Evolutionary conservation across 1,140 invertebrate species (phyloP), one percentile per base, ranked within the genome.

Genomic region (Drosophila carrolli): DNA sequence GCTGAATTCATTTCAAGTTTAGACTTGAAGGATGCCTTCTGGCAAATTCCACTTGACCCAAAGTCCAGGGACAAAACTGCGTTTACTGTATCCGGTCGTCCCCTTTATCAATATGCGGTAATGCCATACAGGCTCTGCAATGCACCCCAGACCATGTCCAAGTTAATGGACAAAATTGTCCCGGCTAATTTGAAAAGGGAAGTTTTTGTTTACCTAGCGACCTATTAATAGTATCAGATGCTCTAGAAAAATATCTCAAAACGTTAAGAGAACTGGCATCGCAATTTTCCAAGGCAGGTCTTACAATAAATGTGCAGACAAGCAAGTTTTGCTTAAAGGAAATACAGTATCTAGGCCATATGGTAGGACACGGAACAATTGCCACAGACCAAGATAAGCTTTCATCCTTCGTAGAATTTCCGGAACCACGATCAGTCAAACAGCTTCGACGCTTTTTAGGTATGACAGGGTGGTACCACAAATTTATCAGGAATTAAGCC

Each of bases 301-400:
- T 53, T 53, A 38, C 44, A 5, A 47, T 47, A 1, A 47, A 47
- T 27, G 44, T 47, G 0, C 44, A 47, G 44, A 53, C 38, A 50
- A 32, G 23, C 13, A 11, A 50, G 13, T 50, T 50, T 6, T 50
- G 47, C 8, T 8, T 50, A 32, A 50, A 50, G 10, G 23, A 50
- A 29, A 29, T 50, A 8, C 5, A 50, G 11, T 50, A 50, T 32
- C 10, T 50, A 29, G 47, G 47, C 11, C 47, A 32, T 32, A 11
- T 50, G 2, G 5, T 50, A 27, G 23, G 23, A 50, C 23, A 19
- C 19, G 19, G 19, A 19, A 19, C 19, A 19, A 19, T 19, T 1
- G 19, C 19, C 19, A 50, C 13, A 14, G 41, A 43, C 14, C 41
- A 14, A 43, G 41, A 37, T 37, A 37, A 11, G 6, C 35, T 43